These are phyloP conservation scores for Ectropis grisescens DNA, from an alignment of 1,140 invertebrate species.

Conservation along the genomic window DNA sequence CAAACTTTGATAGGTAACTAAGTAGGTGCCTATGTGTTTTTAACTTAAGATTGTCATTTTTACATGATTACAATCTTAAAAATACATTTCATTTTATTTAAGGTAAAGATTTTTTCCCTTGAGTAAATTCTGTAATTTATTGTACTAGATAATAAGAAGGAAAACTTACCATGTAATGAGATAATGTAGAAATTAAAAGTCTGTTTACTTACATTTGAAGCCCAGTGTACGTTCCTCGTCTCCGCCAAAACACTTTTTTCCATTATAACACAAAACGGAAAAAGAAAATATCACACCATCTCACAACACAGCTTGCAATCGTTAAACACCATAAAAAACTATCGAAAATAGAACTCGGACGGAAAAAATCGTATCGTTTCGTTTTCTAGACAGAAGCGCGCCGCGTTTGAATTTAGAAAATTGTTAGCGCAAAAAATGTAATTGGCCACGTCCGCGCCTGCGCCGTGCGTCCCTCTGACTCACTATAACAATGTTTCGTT, in stretches of 20 bases:
- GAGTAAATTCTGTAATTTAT: too few relatives aligned
- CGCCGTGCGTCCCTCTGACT: constrained; percentile 30
- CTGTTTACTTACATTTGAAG: constrained; percentile 48
- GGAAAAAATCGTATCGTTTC: constrained; percentile 36
- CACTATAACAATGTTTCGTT: constrained; percentile 10
- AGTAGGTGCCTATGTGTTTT: too few relatives aligned
- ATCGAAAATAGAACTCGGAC: constrained; percentile 20
- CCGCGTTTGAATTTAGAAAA: constrained; percentile 33
- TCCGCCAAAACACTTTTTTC: constrained; percentile 66
- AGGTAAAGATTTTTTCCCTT: too few relatives aligned
- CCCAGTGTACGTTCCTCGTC: constrained; percentile 49
- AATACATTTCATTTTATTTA: too few relatives aligned
- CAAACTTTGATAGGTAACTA: too few relatives aligned
- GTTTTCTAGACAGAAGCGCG: constrained; percentile 24
- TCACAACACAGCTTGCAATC: constrained; percentile 25
- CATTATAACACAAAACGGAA: constrained; percentile 34
- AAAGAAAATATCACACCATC: constrained; percentile 39
- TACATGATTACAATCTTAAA: too few relatives aligned
- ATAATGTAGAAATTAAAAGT: too few relatives aligned
- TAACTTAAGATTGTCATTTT: too few relatives aligned
- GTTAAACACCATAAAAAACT: constrained; percentile 16
- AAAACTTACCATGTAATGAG: too few relatives aligned
- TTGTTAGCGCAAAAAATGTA: constrained; percentile 33
- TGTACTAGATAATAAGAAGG: too few relatives aligned
- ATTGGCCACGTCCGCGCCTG: constrained; percentile 32